phyloP scores from a whole-genome alignment of 2,113 vertebrate genomes.

The Uropsilus gracilis region DNA sequence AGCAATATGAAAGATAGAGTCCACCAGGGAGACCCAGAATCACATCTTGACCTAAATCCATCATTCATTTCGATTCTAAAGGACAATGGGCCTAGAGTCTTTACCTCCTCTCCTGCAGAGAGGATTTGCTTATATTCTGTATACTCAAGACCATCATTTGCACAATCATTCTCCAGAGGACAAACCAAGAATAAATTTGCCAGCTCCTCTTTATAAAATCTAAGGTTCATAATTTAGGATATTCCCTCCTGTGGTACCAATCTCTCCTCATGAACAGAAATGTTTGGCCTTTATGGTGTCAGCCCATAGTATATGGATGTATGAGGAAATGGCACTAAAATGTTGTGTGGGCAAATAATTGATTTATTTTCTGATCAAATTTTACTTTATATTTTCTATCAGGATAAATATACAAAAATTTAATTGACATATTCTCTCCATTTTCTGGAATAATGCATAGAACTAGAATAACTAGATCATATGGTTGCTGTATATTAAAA shows the following conservation, averaged over 20 bases:
- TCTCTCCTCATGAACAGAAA: background rate
- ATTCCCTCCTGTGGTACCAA: background rate
- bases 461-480: too few species aligned
- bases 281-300: too few species aligned
- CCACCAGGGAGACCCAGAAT: background rate
- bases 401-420: too few species aligned
- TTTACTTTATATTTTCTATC: too few species aligned
- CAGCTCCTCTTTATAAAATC: background rate
- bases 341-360: too few species aligned
- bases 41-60: background rate
- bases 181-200: background rate
- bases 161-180: background rate
- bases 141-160: background rate
- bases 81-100: background rate
- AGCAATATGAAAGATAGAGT: background rate
- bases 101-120: background rate
- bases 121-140: background rate
- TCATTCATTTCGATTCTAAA: slow-evolving; percentile 10
- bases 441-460: too few species aligned
- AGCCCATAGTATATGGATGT: too few species aligned
- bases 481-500: too few species aligned
- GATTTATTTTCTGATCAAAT: too few species aligned
- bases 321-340: too few species aligned
- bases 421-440: too few species aligned
- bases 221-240: background rate